Conservation (phyloP, 2,797 vertebrate genomes). For the Lutjanus argentimaculatus region DNA sequence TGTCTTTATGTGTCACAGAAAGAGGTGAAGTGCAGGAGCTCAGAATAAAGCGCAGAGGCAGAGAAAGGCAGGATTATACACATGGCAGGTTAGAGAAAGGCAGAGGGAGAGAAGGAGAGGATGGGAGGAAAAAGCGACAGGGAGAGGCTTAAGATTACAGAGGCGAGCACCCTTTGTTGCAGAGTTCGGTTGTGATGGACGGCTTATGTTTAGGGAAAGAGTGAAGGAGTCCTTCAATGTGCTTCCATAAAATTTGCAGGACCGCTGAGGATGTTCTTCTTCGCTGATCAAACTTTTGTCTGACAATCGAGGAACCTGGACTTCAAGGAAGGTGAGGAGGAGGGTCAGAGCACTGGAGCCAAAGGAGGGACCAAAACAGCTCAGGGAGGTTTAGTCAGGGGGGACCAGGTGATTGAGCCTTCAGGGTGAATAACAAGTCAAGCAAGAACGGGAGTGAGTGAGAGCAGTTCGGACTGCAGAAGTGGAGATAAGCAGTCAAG, state of each 20-base stretch:
- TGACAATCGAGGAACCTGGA: constrained; percentile 63
- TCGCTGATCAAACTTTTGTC: constrained; percentile 72
- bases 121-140: constrained; percentile 72
- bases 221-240: constrained; percentile 62
- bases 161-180: constrained; percentile 70
- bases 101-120: constrained; percentile 64
- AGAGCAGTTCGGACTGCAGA: constrained; percentile 39
- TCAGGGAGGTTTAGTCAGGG: constrained; percentile 50
- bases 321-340: constrained; percentile 58
- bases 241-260: constrained; percentile 51
- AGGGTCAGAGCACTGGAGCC: constrained; percentile 41
- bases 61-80: constrained; percentile 85
- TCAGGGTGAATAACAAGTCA: constrained; percentile 70
- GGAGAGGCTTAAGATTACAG: constrained; percentile 74
- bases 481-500: constrained; percentile 60
- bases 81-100: constrained; percentile 75
- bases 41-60: constrained; percentile 73
- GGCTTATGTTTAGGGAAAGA: constrained; percentile 61
- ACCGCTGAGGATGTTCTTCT: constrained; percentile 76
- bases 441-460: constrained; percentile 54
- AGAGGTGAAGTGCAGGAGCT: constrained; percentile 72
- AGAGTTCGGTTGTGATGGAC: constrained; percentile 66
- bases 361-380: constrained; percentile 45
- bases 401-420: constrained; percentile 67
- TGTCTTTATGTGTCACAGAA: constrained; percentile 81